Base-by-base conservation (phyloP, 2,797 vertebrate species). In the Huso huso region DNA sequence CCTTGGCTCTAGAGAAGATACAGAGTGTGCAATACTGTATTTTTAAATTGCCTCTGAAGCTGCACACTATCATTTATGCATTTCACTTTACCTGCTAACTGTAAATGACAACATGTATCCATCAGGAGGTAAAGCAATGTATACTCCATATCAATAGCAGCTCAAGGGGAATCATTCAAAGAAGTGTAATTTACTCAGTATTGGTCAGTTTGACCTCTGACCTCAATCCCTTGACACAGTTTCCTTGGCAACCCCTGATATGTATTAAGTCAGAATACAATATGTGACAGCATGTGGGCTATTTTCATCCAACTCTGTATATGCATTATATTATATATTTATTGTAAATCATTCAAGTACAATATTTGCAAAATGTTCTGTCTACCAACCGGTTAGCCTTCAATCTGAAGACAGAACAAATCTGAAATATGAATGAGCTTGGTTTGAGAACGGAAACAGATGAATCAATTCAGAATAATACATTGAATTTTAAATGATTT, bases 191-290 rank as follows among this genome's bases (percentile, higher is more conserved):
- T 95, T 95, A 89, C 92, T 95, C 88, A 79, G 89, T 94, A 94
- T 95, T 95, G 94, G 95, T 96, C 95, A 96, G 95, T 94, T 97
- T 96, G 95, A 96, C 93, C 94, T 85, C 82, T 89, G 91, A 95
- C 93, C 94, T 87, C 76, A 75, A 89, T 94, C 91, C 92, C 93
- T 91, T 87, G 88, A 92, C 89, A 85, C 62, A 74, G 93, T 95
- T 90, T 86, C 95, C 90, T 92, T 91, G 84, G 93, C 89, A 95
- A 96, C 95, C 86, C 69, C 74, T 79, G 81, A 84, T 81, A 74
- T 79, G 78, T 82, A 84, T 82, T 77, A 81, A 86, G 85, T 88
- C 85, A 78, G 86, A 90, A 88, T 88, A 88, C 81, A 86, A 86
- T 86, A 86, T 86, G 84, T 84, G 86, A 86, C 86, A 86, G 86